These are phyloP conservation scores for Mya arenaria DNA, from an alignment of 1,140 invertebrate species.

Conservation along the genomic window DNA sequence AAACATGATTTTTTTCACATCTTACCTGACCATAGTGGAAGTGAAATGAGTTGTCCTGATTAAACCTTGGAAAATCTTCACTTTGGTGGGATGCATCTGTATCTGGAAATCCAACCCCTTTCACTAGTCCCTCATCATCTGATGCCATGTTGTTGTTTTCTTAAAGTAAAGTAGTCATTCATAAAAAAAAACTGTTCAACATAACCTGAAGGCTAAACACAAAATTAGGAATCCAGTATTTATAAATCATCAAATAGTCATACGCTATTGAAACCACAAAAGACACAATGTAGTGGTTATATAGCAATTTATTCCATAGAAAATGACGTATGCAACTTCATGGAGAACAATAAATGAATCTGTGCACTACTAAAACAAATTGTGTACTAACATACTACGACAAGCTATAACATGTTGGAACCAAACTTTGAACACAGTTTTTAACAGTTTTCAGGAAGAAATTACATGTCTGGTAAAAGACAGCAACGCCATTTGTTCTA, in stretches of 20 bases:
- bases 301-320: not conserved
- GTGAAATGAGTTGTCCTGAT: slow-evolving; percentile 15
- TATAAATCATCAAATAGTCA: not conserved
- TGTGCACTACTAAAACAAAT: not conserved
- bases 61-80: slow-evolving; percentile 29
- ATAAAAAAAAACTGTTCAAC: not conserved
- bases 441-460: no score
- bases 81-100: slow-evolving; percentile 29
- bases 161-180: no score
- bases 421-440: no score
- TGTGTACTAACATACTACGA: not conserved
- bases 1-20: not conserved
- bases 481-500: not conserved
- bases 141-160: no score
- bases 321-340: not conserved
- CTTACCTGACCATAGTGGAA: slow-evolving; percentile 36
- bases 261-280: not conserved
- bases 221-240: not conserved
- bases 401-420: not conserved
- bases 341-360: not conserved
- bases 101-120: not conserved
- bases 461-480: no score
- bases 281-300: not conserved
- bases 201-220: not conserved
- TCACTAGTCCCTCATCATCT: slow-evolving; percentile 16